phyloP scores from a whole-genome alignment of 2,888 invertebrate species.

The Dynastes hyllus region DNA sequence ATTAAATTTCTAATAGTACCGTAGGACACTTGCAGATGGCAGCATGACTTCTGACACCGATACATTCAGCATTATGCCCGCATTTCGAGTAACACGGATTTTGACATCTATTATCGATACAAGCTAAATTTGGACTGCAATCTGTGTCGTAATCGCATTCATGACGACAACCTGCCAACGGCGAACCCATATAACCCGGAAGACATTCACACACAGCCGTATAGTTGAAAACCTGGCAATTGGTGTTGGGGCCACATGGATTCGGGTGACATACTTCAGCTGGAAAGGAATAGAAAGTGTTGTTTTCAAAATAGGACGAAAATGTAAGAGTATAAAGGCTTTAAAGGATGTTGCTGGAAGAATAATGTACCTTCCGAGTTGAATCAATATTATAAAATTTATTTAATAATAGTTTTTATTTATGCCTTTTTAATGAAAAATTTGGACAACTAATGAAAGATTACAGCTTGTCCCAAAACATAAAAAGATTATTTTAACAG shows the following conservation, averaged over 20 bases:
- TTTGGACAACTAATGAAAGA: too few species aligned
- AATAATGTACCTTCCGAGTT: too few species aligned
- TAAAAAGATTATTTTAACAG: too few species aligned
- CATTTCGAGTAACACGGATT: slow-evolving; percentile 84
- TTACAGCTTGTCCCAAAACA: too few species aligned
- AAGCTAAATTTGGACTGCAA: slow-evolving; percentile 81
- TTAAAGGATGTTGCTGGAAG: too few species aligned
- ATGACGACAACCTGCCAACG: slow-evolving; percentile 84
- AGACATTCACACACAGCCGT: slow-evolving; percentile 87
- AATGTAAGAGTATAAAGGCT: too few species aligned
- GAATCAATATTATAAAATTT: too few species aligned
- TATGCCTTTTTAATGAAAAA: too few species aligned
- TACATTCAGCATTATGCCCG: slow-evolving; percentile 86
- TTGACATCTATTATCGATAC: slow-evolving; percentile 83
- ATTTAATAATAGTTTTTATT: too few species aligned
- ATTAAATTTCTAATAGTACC: not conserved
- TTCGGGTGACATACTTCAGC: slow-evolving; percentile 89
- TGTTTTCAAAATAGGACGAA: too few species aligned
- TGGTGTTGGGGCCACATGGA: slow-evolving; percentile 87
- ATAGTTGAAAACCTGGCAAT: slow-evolving; percentile 84
- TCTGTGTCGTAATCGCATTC: slow-evolving; percentile 88
- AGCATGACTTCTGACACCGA: slow-evolving; percentile 82
- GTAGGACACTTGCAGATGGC: slow-evolving; percentile 85
- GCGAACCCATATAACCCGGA: slow-evolving; percentile 84
- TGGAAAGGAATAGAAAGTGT: slow-evolving; percentile 65